Percentiles rank a stretch among this genome's conserved stretches.
Conservation (phyloP, 2,113 vertebrate genomes). For the Sminthopsis crassicaudata region DNA sequence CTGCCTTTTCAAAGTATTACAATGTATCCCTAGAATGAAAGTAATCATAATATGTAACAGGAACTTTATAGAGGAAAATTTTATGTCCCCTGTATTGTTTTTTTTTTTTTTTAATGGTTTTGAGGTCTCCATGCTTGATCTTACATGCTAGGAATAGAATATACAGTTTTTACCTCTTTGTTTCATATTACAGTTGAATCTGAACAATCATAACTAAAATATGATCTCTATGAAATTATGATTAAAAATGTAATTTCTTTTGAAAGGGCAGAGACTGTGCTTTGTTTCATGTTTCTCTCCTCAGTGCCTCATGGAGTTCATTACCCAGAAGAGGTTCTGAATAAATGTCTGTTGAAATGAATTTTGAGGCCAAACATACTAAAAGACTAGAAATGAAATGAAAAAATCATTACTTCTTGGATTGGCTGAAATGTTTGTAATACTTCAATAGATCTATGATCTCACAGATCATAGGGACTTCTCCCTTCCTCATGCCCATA, state of each 20-base stretch:
- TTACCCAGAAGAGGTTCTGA: neutral
- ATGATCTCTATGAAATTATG: neutral
- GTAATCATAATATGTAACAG: neutral
- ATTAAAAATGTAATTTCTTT: slow-evolving; percentile 36
- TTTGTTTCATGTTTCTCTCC: neutral
- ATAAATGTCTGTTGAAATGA: neutral
- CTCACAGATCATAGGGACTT: neutral
- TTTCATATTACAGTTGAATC: slow-evolving; percentile 13
- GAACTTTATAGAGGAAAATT: slow-evolving; percentile 12
- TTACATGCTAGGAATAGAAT: neutral
- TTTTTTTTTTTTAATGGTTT: neutral
- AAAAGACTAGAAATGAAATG: neutral
- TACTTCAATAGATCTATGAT: neutral
- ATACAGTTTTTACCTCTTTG: slow-evolving; percentile 19
- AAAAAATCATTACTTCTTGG: neutral
- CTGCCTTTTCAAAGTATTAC: neutral
- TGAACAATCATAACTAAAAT: slow-evolving; percentile 4
- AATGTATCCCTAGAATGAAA: neutral
- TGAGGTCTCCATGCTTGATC: neutral
- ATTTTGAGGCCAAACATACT: neutral
- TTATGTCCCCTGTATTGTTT: neutral
- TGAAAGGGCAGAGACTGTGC: neutral
- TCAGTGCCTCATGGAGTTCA: neutral
- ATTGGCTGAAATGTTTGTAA: neutral
- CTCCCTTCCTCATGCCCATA: neutral